Evolutionary conservation across 2,888 invertebrate species (phyloP).

Genomic region (Chrysomela aeneicollis): DNA sequence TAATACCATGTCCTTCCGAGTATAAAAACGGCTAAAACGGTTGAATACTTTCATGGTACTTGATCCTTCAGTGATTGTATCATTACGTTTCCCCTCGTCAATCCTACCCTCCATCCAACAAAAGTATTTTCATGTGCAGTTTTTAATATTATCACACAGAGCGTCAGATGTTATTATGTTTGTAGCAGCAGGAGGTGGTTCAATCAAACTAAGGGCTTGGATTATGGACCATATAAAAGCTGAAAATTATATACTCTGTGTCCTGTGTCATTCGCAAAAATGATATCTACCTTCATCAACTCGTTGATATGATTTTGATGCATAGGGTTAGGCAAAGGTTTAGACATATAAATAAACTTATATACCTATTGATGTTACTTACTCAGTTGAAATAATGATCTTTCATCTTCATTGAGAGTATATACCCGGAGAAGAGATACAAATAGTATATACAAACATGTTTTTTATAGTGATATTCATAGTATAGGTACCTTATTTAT

Average conservation of each 20-base stretch:
- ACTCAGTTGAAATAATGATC: too few species aligned
- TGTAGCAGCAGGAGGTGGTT: slow-evolving; percentile 41
- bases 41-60: neutral
- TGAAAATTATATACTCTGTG: slow-evolving; percentile 36
- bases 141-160: slow-evolving; percentile 47
- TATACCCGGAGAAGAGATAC: too few species aligned
- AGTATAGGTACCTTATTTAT: too few species aligned
- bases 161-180: slow-evolving; percentile 47
- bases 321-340: too few species aligned
- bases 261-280: slow-evolving; percentile 33
- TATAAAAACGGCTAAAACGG: too few species aligned
- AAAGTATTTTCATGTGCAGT: slow-evolving; percentile 2
- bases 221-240: slow-evolving; percentile 35
- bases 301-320: neutral
- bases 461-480: too few species aligned
- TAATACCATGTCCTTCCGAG: too few species aligned
- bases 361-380: too few species aligned
- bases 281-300: neutral
- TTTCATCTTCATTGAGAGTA: too few species aligned
- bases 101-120: neutral
- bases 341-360: too few species aligned
- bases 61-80: slow-evolving; percentile 2
- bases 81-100: neutral
- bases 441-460: too few species aligned
- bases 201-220: slow-evolving; percentile 38